Evolutionary conservation across 64 coral and sea anemone species (phyloP), one percentile per base, ranked within the genome.

Genomic region (Pachyseris speciosa): DNA sequence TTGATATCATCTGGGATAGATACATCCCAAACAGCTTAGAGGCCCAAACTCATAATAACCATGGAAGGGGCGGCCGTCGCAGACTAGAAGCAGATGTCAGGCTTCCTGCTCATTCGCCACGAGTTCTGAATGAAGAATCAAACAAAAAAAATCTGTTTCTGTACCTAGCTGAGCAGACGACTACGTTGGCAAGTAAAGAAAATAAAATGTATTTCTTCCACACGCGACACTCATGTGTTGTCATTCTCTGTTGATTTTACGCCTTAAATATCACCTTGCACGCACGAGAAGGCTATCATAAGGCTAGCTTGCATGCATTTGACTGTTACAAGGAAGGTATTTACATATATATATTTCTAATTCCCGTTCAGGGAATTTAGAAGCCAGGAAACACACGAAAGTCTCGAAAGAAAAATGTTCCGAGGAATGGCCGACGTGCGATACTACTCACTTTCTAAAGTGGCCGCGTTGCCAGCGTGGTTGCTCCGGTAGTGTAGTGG

Each of bases 121-220:
- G 32, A 0, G 90, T 91, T 16, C 55, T 94, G 1, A n/a, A 71
- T 9, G 64, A 37, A 64, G 33, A 49, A 31, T 73, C 17, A 0
- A 84, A 84, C 28, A 92, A 92, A 53, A 85, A 69, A 31, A 69
- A 92, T 27, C 69, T 92, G 28, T 92, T 92, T 53, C 5, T 16
- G 32, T 92, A 50, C 37, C 29, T 92, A 48, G 89, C 89, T 74
- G 51, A 84, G 48, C 51, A 91, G n/a, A 84, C 68, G 34, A 47
- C 2, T 15, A 10, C 22, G 19, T 45, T 92, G 7, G 37, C 22
- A 15, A 51, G 25, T 75, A 38, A 74, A 74, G 34, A 11, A 58
- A 41, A 31, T 12, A 85, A 27, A 92, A 50, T 37, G 15, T 12
- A 53, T 79, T 79, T 7, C 69, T 24, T 67, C 83, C 30, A 86